Base-by-base conservation (phyloP, 2,888 invertebrate genomes). In the Leucania comma region DNA sequence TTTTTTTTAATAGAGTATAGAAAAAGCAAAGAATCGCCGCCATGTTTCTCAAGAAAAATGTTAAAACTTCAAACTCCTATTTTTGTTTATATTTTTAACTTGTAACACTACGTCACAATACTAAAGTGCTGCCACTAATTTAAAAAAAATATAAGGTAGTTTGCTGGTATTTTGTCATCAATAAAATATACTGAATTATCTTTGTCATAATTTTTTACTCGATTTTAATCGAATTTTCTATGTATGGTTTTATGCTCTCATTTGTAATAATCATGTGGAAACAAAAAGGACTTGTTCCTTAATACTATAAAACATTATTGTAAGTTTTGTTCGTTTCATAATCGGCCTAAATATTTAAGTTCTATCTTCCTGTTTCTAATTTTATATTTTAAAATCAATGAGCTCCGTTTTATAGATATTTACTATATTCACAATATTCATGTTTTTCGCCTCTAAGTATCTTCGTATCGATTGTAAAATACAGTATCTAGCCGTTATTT, bases 401-500 rank as follows among this genome's bases (percentile, higher is more conserved):
- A 32, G 22, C 53, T 35, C 20, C 9, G 63, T 79, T 70, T 72
- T 66, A 63, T 50, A 35, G 71, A 72, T 75, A 71, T 68, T 70
- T 67, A 57, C 56, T 59, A 64, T 70, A 54, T 56, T 70, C 58
- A 64, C 14, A 29, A 32, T 48, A 35, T 68, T 66, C 60, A 66
- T 81, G 64, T 61, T 32, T 54, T 48, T 62, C 51, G 51, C 65
- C 73, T 67, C n/a, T 68, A 57, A 61, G 26, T 50, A 46, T 32
- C 51, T 56, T 38, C 48, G 9, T 62, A 70, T 76, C 53, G 32
- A 70, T 67, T 58, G 29, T 72, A 46, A 78, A 62, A 38, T 46
- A 62, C 57, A 68, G 66, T 76, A 71, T 61, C 42, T 75, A 80
- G 71, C 69, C 26, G 66, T 66, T 71, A 77, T 84, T 88, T 87